These are phyloP conservation scores for Trissolcus basalis DNA, from an alignment of 1,140 invertebrate genomes.

Conservation along the genomic window DNA sequence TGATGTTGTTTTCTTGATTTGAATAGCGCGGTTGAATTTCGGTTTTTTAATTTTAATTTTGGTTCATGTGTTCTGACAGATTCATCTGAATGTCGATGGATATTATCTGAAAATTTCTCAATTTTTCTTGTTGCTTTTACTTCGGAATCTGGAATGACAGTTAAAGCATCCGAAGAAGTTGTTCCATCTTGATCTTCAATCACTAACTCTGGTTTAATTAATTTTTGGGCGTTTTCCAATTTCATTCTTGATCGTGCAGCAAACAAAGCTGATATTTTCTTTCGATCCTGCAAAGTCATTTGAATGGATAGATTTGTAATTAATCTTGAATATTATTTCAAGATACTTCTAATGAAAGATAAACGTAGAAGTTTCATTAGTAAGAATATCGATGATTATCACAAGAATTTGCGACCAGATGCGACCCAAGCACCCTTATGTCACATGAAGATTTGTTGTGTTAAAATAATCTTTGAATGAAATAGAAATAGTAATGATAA, in stretches of 20 bases:
- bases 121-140: slow-evolving; percentile 58
- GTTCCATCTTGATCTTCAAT: slow-evolving; percentile 62
- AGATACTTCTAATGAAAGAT: slow-evolving; percentile 27
- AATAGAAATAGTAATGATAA: too few relatives aligned
- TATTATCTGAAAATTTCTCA: slow-evolving; percentile 42
- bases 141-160: slow-evolving; percentile 34
- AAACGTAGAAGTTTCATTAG: slow-evolving; percentile 63
- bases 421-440: slow-evolving; percentile 42
- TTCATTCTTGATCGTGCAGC: slow-evolving; percentile 69
- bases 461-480: too few relatives aligned
- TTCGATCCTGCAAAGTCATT: slow-evolving; percentile 70
- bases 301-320: slow-evolving; percentile 48
- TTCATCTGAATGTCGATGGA: slow-evolving; percentile 20
- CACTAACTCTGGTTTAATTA: slow-evolving; percentile 69
- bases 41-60: slow-evolving; percentile 25
- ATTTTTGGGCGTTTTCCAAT: slow-evolving; percentile 69
- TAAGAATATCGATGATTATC: slow-evolving; percentile 33
- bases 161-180: slow-evolving; percentile 34
- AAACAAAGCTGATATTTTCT: slow-evolving; percentile 64
- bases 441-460: slow-evolving; percentile 20
- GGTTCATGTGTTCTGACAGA: slow-evolving; percentile 11
- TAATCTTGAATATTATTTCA: not conserved
- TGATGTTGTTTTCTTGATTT: slow-evolving; percentile 30
- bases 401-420: slow-evolving; percentile 21
- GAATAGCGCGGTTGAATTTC: slow-evolving; percentile 8